Base-by-base conservation (phyloP, 2,113 vertebrate genomes). In the Oreochromis aureus region DNA sequence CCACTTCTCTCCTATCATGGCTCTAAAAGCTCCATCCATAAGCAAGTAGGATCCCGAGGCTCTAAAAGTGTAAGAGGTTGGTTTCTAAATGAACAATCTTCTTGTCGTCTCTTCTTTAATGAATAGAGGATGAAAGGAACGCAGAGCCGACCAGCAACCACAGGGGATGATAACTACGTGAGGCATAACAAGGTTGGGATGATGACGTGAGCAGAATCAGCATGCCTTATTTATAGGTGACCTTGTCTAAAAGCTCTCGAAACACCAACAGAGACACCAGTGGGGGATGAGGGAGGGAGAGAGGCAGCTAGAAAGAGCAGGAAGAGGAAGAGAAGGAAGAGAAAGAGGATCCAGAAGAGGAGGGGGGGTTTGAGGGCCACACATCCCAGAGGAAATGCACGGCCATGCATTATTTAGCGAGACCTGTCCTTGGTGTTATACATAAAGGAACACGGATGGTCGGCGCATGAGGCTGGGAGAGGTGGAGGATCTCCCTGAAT, bases 171-270 rank as follows among this genome's bases (percentile, higher is more conserved):
- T 69, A 86, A 90, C 88, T 69, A 76, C 48, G 85, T 58, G 18
- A 86, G 90, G 92, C 91, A 86, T 94, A 93, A 94, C 79, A 83
- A 92, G 91, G 93, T 63, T 90, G 89, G n/a, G 48, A 82, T 82
- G 89, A 92, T 88, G 93, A 94, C 91, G 91, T 91, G 91, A 90
- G 89, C 89, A 93, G 92, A 93, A 92, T 94, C 94, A 91, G 92
- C 91, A 94, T 96, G 88, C 79, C 91, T 96, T 96, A 96, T 95
- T 96, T 93, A 96, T 95, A 90, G 91, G 92, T 94, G 94, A 95
- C 94, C 95, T 94, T 94, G 93, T 95, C 93, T 95, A 90, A 95
- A 96, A 95, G 94, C 95, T 93, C 86, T 93, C 88, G 86, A 93
- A 82, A 93, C 15, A 44, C 85, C 83, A 88, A 87, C 87, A 86